phyloP scores from a whole-genome alignment of 1,140 invertebrate species.

The Diprion similis region DNA sequence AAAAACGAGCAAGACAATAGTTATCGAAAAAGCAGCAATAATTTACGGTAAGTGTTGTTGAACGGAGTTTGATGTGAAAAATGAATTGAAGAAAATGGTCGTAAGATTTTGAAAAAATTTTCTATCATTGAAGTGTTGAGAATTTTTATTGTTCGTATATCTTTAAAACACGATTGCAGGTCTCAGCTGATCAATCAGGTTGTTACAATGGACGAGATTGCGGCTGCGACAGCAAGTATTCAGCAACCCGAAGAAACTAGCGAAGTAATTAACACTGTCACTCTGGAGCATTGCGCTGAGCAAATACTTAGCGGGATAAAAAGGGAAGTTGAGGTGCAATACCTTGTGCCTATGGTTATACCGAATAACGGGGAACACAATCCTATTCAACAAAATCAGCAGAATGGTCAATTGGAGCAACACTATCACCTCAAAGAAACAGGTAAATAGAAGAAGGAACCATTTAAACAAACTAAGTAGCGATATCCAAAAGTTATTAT shows the following conservation, averaged over 20 bases:
- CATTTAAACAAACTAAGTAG: neutral
- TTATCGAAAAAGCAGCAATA: constrained; percentile 16
- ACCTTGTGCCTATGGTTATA: constrained; percentile 56
- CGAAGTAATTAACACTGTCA: constrained; percentile 43
- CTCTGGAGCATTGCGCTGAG: constrained; percentile 61
- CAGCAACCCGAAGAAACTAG: constrained; percentile 39
- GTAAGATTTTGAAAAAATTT: constrained; percentile 1
- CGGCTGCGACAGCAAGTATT: constrained; percentile 57
- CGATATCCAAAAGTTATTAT: too few relatives aligned
- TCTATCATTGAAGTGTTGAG: constrained; percentile 10
- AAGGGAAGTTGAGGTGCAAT: constrained; percentile 62
- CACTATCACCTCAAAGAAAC: constrained; percentile 50
- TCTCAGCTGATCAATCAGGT: constrained; percentile 35
- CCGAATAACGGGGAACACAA: constrained; percentile 34
- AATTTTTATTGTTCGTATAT: too few relatives aligned
- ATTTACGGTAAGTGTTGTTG: constrained; percentile 17
- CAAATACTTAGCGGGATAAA: constrained; percentile 62
- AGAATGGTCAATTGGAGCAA: constrained; percentile 33
- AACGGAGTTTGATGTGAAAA: constrained; percentile 27
- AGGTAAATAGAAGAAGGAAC: constrained; percentile 29
- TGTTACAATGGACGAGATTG: constrained; percentile 51
- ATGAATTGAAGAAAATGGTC: neutral
- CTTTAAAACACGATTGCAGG: neutral
- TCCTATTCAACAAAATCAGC: constrained; percentile 35
- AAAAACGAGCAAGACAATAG: constrained; percentile 26